These are phyloP conservation scores for Tautogolabrus adspersus DNA, from an alignment of 2,113 vertebrate species.

Conservation along the genomic window DNA sequence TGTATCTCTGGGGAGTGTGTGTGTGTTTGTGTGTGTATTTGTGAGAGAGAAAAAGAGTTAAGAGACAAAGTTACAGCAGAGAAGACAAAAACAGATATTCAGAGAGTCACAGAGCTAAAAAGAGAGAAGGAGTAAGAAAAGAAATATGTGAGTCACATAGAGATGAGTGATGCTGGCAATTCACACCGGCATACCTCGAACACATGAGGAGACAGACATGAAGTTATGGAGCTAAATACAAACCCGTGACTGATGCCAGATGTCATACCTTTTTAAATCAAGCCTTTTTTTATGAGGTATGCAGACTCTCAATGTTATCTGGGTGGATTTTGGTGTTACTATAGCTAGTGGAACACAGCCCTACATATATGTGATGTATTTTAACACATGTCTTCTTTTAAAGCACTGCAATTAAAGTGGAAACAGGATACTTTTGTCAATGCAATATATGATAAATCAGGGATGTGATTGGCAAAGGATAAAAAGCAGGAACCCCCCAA, in stretches of 20 bases:
- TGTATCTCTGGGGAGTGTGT: conserved; percentile 42
- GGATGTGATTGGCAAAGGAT: too few species aligned
- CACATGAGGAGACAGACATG: conserved; percentile 45
- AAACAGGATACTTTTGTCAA: too few species aligned
- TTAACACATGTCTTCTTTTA: background rate
- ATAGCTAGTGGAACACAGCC: background rate
- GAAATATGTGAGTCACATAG: conserved; percentile 22
- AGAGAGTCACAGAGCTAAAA: conserved; percentile 7
- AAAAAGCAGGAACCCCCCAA: too few species aligned
- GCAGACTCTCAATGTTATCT: background rate
- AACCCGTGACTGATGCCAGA: conserved; percentile 37
- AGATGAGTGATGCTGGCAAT: conserved; percentile 24
- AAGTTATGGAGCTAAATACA: conserved; percentile 21
- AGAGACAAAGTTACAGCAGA: background rate
- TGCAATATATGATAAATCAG: too few species aligned
- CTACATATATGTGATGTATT: background rate
- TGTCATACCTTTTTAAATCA: conserved; percentile 22
- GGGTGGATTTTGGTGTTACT: background rate
- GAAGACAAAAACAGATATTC: conserved; percentile 29
- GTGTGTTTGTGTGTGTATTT: conserved; percentile 26
- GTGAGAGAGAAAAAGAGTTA: background rate
- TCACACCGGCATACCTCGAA: conserved; percentile 22
- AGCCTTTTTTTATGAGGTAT: conserved; percentile 9
- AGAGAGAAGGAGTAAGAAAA: conserved; percentile 3
- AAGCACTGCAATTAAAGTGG: too few species aligned